Conservation (phyloP, 2,113 vertebrate species). For the Atherinomorus stipes region DNA sequence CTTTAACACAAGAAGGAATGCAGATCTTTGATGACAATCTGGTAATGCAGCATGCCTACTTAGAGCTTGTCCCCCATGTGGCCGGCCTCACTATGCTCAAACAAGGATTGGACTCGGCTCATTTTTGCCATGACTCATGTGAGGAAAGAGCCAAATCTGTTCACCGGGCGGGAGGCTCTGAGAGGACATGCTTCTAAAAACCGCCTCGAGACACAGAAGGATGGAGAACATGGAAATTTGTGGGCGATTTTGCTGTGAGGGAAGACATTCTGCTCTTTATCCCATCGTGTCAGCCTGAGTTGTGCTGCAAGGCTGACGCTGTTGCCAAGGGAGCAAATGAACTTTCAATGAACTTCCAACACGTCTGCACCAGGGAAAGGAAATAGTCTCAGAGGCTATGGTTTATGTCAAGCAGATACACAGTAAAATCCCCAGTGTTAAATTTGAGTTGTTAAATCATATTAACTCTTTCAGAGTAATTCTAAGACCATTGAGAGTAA, state of each 20-base stretch:
- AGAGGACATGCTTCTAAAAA: neutral
- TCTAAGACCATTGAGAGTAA: too few relatives aligned
- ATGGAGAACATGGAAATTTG: slow-evolving; percentile 1
- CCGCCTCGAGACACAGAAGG: slow-evolving; percentile 21
- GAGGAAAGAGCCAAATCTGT: slow-evolving; percentile 47
- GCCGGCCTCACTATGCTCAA: slow-evolving; percentile 9
- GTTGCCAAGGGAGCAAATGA: slow-evolving; percentile 69
- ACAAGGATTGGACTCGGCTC: slow-evolving; percentile 33
- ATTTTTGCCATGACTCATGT: slow-evolving; percentile 56
- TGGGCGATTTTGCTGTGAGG: slow-evolving; percentile 14
- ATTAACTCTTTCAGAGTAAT: too few relatives aligned
- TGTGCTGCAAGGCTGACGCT: slow-evolving; percentile 45
- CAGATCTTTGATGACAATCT: slow-evolving; percentile 15
- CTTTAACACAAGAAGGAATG: neutral
- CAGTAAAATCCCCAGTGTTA: too few relatives aligned
- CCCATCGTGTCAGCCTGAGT: slow-evolving; percentile 31
- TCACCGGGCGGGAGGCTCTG: neutral
- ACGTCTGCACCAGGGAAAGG: slow-evolving; percentile 1
- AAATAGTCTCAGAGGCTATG: slow-evolving; percentile 6
- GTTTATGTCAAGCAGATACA: slow-evolving; percentile 2
- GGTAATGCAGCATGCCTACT: neutral
- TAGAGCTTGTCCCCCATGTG: neutral
- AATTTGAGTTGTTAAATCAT: too few relatives aligned
- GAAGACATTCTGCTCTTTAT: slow-evolving; percentile 37
- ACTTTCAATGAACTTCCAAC: slow-evolving; percentile 64